Evolutionary conservation across 2,888 invertebrate genomes (phyloP), one percentile per base, ranked within the genome.

Genomic region (Acanthosepion pharaonis): DNA sequence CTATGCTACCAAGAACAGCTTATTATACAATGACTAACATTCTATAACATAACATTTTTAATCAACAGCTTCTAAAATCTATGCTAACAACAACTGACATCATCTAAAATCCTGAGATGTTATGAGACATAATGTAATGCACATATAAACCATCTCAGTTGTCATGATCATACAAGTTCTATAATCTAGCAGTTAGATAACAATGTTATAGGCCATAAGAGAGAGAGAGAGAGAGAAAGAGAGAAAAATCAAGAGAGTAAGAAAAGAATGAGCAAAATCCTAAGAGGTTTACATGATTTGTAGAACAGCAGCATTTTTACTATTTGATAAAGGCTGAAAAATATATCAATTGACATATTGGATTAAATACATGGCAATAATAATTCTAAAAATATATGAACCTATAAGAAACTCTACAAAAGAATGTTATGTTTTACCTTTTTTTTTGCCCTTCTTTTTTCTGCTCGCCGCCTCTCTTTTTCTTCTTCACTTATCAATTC

Each of bases 401-500:
- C 78, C n/a, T 3, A 78, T 28, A 64, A 78, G 9, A 33, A 20
- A 78, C n/a, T 59, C 23, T 6, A 59, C 5, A 59, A 59, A 5
- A 78, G 8, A 78, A 78, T n/a, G 1, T 6, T 15, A 23, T 59
- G 6, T 25, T 78, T 25, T 95, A 97, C 97, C 95, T 97, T 97
- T 95, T 97, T 97, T 96, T 97, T 97, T 94, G 97, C 97, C 96
- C 96, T 96, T 95, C 97, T 95, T 96, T 97, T 97, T 94, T 97
- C 97, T 94, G 96, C 96, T 96, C 96, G 96, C 95, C 96, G 95
- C 95, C 97, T 97, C 95, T 97, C 97, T 96, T 96, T 97, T 95
- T 97, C 97, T 95, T 97, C 97, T 96, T 97, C 97, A 94, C 96
- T 96, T 94, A 97, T 97, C 91, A 97, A 95, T 96, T 97, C 97